phyloP scores from a whole-genome alignment of 2,797 vertebrate genomes.

The Oryzias sinensis region DNA sequence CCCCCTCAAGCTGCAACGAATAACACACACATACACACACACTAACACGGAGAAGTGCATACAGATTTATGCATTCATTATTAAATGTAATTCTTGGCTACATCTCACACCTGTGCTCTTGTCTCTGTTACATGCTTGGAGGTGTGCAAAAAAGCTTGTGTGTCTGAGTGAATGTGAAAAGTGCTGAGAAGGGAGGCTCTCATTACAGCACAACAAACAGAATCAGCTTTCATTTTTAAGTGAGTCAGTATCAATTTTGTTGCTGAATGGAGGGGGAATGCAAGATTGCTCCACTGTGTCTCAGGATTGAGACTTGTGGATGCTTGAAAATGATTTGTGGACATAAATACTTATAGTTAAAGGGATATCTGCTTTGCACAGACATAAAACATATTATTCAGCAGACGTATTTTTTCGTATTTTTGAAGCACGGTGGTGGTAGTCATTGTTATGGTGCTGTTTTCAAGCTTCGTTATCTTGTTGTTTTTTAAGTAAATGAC shows the following conservation, averaged over 20 bases:
- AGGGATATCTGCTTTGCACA: no score
- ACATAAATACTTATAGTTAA: background rate
- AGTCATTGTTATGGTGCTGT: no score
- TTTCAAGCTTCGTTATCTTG: no score
- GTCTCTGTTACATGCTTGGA: constrained; percentile 46
- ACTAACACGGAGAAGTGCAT: constrained; percentile 20
- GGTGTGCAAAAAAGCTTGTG: constrained; percentile 14
- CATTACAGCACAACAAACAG: constrained; percentile 6
- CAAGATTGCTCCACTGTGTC: background rate
- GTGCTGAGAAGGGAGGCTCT: constrained; percentile 6
- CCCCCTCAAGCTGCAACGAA: constrained; percentile 41
- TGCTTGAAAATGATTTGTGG: background rate
- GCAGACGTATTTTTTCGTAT: no score
- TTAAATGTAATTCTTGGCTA: constrained; percentile 55
- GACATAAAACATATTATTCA: no score
- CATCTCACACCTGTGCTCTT: constrained; percentile 56
- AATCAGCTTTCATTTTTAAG: background rate
- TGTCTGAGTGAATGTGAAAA: constrained; percentile 6
- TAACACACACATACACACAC: constrained; percentile 19
- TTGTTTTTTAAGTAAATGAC: no score
- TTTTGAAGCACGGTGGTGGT: no score
- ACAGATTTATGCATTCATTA: constrained; percentile 57
- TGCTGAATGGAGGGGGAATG: background rate
- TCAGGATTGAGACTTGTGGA: background rate
- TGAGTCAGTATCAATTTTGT: background rate